phyloP scores from a whole-genome alignment of 2,888 invertebrate species.

The Anthophora plumipes region DNA sequence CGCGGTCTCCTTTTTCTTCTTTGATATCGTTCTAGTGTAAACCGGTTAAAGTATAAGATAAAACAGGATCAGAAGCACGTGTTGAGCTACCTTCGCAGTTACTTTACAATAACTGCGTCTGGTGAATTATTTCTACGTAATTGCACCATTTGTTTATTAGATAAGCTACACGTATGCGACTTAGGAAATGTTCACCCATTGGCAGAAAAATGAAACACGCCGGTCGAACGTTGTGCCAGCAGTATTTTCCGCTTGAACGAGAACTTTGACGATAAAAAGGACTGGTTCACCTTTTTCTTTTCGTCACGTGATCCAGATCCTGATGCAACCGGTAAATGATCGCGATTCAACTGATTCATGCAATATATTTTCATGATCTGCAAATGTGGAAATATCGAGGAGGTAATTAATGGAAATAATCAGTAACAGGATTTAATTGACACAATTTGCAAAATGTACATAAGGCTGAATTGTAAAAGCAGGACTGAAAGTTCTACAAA shows the following conservation, averaged over 20 bases:
- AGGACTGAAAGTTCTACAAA: no score
- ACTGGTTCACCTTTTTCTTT: constrained; percentile 23
- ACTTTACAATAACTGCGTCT: background rate
- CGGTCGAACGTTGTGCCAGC: background rate
- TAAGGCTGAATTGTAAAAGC: no score
- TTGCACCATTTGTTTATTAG: background rate
- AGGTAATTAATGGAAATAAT: background rate
- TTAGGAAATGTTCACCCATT: background rate
- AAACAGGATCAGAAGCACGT: constrained; percentile 11
- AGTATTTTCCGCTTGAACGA: background rate
- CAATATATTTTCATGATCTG: background rate
- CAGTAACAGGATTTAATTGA: background rate
- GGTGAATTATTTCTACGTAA: background rate
- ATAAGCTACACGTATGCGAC: background rate
- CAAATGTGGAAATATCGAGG: background rate
- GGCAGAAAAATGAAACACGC: background rate
- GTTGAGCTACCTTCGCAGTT: background rate
- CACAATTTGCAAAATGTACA: no score
- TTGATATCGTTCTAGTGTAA: constrained; percentile 18
- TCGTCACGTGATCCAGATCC: background rate
- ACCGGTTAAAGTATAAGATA: constrained; percentile 25
- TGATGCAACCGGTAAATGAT: background rate
- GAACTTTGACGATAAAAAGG: background rate
- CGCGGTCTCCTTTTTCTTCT: background rate
- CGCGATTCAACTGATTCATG: background rate